A percentile compares a stretch with the other conserved stretches of the same genome.
These are phyloP conservation scores for Machimus atricapillus DNA, from an alignment of 2,888 invertebrate species.

Conservation along the genomic window DNA sequence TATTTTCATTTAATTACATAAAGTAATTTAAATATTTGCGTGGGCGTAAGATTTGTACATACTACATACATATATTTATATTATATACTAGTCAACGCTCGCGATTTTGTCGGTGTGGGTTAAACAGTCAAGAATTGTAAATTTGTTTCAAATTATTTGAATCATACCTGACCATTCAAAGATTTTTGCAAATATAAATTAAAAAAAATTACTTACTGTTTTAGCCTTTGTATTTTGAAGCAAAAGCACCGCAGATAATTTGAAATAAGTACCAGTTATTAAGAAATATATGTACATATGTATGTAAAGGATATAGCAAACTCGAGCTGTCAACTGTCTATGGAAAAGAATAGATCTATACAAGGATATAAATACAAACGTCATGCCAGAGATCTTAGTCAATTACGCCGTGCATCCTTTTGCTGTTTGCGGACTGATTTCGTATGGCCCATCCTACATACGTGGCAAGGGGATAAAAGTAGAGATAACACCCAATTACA, in stretches of 20 bases:
- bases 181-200: no score
- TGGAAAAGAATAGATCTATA: constrained; percentile 26
- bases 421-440: constrained; percentile 44
- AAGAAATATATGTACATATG: not conserved
- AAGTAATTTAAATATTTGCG: not conserved
- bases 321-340: not conserved
- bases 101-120: no score
- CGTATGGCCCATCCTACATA: constrained; percentile 51
- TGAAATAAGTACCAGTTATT: not conserved
- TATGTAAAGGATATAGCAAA: not conserved
- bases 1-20: not conserved
- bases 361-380: constrained; percentile 36
- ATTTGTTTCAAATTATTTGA: no score
- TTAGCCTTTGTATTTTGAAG: no score
- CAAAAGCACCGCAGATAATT: no score
- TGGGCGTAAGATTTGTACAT: not conserved
- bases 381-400: constrained; percentile 42
- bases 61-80: no score
- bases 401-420: constrained; percentile 44
- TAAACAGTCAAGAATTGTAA: no score
- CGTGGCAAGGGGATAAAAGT: constrained; percentile 60
- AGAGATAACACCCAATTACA: constrained; percentile 64
- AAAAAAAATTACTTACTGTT: no score
- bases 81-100: no score
- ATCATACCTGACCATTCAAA: no score